A percentile compares a stretch with the other conserved stretches of the same genome.
phyloP scores from a whole-genome alignment of 1,140 invertebrate genomes.

The Dinoponera quadriceps region DNA sequence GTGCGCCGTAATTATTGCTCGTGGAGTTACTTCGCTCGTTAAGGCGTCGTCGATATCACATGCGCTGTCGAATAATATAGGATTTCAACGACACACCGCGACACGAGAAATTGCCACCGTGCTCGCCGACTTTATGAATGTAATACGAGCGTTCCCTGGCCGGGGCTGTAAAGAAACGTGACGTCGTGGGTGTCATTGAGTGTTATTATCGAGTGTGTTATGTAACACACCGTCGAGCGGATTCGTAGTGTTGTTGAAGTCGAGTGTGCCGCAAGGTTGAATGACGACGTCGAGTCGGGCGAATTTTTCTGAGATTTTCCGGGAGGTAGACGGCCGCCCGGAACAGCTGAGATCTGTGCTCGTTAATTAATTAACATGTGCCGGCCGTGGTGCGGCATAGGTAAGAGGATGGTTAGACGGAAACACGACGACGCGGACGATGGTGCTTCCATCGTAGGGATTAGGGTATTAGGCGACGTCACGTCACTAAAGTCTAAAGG shows the following conservation, averaged over 20 bases:
- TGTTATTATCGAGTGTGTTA: no score
- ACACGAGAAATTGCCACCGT: background rate
- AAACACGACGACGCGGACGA: conserved; percentile 77
- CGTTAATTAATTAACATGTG: conserved; percentile 84
- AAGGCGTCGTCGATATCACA: background rate
- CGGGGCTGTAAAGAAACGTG: no score
- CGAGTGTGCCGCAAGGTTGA: background rate
- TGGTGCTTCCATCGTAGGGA: conserved; percentile 78
- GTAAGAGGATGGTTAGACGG: conserved; percentile 68
- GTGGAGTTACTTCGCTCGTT: background rate
- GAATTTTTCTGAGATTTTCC: conserved; percentile 3
- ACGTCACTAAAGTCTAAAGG: conserved; percentile 85
- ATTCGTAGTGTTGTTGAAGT: background rate
- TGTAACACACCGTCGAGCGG: no score
- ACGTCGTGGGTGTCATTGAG: background rate
- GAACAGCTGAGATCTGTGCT: conserved; percentile 73
- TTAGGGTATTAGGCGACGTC: conserved; percentile 86
- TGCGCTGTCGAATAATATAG: background rate
- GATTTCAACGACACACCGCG: background rate
- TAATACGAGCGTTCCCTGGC: no score
- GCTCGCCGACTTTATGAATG: no score
- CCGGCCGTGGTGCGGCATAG: conserved; percentile 42
- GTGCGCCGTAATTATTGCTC: background rate
- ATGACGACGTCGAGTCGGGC: no score
- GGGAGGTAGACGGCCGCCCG: conserved; percentile 67